These are phyloP conservation scores for Hiodon tergisus DNA, from an alignment of 2,113 vertebrate species.

Conservation along the genomic window DNA sequence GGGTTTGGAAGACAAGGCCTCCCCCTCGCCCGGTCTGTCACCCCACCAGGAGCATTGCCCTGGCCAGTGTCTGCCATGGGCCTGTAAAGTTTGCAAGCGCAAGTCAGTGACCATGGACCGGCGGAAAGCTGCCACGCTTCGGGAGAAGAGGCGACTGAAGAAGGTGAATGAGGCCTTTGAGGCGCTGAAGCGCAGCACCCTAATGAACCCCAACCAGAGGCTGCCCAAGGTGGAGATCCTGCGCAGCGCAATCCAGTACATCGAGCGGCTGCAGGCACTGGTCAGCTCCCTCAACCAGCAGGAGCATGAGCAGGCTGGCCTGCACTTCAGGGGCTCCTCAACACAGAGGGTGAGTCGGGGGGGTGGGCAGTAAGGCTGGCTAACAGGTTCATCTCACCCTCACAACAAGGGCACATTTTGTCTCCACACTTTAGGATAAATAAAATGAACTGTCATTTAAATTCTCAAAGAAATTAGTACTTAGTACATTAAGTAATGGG, in stretches of 20 bases:
- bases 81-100: slow-evolving; percentile 92
- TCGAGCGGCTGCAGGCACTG: slow-evolving; percentile 89
- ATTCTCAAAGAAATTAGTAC: neutral
- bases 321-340: slow-evolving; percentile 61
- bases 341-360: slow-evolving; percentile 73
- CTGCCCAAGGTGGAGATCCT: slow-evolving; percentile 98
- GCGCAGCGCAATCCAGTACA: slow-evolving; percentile 96
- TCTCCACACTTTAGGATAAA: no score
- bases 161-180: slow-evolving; percentile 98
- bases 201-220: slow-evolving; percentile 95
- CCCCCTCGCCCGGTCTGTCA: slow-evolving; percentile 56
- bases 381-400: no score
- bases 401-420: no score
- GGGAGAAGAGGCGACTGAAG: slow-evolving; percentile 90
- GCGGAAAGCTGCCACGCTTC: slow-evolving; percentile 82
- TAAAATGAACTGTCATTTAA: no score
- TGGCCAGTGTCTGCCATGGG: slow-evolving; percentile 93
- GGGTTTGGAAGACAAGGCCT: slow-evolving; percentile 70
- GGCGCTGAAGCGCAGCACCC: slow-evolving; percentile 90
- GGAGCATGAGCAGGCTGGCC: slow-evolving; percentile 74
- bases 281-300: slow-evolving; percentile 94
- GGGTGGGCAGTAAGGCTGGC: neutral
- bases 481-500: neutral
- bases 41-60: slow-evolving; percentile 78
- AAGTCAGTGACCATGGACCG: slow-evolving; percentile 91